Base-by-base conservation (phyloP, 1,140 invertebrate species). In the Bursaphelenchus mucronatus region DNA sequence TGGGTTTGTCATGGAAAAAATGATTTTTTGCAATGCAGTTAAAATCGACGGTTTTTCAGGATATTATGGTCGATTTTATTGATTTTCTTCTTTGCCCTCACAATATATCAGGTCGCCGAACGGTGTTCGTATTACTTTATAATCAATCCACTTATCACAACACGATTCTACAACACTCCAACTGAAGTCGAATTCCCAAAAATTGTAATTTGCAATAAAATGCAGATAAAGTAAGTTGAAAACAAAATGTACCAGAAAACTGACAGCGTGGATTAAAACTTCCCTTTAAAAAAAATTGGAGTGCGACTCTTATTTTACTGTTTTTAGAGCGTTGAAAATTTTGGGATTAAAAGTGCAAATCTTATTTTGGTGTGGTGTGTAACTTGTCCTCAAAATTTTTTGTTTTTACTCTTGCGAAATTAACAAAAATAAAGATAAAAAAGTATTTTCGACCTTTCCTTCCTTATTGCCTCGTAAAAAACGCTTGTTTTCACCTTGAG, bases 81-180 rank as follows among this genome's bases (percentile, higher is more conserved):
- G 8, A 39, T 67, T 15, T 73, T 73, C 49, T 73, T 73, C 46
- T 45, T 73, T 15, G 61, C 61, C n/a, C 39, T 73, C 21, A 73
- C 71, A 50, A 61, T 73, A 55, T 73, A 73, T 69, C 71, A 73
- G 57, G 71, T 73, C 19, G 64, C 51, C 58, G 69, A 71, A 63
- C 71, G 71, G 40, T 70, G 72, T 41, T 61, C 50, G 7, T 73
- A 73, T 56, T 73, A 73, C 43, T 73, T 73, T 30, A 69, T 73
- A 52, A 65, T 52, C 30, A 73, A 73, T 57, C 71, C 71, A 45
- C 53, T 73, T 15, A 64, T 55, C 4, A 73, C 71, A 15, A 49
- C 53, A 11, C 43, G 71, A 52, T 66, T 49, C 8, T 73, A 66
- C 53, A 70, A 73, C 45, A 65, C 71, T 53, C 66, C 71, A 8